Evolutionary conservation across 2,797 vertebrate species (phyloP).

Genomic region (Otolemur crassicaudatus): DNA sequence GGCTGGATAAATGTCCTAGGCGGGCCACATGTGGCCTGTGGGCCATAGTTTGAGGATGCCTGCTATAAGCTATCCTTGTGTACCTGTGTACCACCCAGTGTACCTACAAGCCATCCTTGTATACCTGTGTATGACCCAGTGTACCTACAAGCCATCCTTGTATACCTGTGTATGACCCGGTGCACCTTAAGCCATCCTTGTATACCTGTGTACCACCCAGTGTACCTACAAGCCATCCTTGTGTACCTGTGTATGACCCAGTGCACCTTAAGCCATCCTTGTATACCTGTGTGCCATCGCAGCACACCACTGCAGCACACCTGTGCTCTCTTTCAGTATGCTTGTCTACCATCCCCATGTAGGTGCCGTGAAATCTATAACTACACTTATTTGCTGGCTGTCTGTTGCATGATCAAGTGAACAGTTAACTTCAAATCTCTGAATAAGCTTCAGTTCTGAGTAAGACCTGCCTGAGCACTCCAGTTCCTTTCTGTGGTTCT

Average conservation of each 20-base stretch:
- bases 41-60: too few species aligned
- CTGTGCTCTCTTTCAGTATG: not conserved
- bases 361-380: not conserved
- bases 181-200: too few species aligned
- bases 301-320: not conserved
- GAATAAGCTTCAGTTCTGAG: not conserved
- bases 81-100: too few species aligned
- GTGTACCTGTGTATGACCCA: too few species aligned
- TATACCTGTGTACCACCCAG: not conserved
- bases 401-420: not conserved
- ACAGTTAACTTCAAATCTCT: not conserved
- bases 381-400: not conserved
- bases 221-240: accelerated
- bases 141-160: too few species aligned
- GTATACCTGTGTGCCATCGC: not conserved
- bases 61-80: not conserved
- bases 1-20: too few species aligned
- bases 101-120: not conserved
- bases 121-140: not conserved
- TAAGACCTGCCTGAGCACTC: not conserved
- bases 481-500: not conserved
- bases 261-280: not conserved
- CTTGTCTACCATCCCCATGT: not conserved
- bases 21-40: too few species aligned
- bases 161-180: accelerated